Evolutionary conservation across 1,140 invertebrate genomes (phyloP), one percentile per base, ranked within the genome.

Genomic region (Danaus plexippus): DNA sequence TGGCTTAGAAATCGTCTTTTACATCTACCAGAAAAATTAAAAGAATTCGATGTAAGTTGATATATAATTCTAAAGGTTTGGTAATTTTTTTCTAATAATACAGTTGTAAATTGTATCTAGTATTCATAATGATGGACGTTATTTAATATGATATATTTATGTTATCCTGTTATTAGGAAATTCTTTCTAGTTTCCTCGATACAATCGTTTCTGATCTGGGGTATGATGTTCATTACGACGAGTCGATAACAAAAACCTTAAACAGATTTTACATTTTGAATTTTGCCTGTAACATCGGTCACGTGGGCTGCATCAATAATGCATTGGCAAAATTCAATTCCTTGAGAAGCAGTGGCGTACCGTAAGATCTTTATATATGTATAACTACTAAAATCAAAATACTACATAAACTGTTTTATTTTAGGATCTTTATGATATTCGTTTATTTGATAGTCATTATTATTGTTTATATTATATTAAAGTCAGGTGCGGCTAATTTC

Each of bases 1-100:
- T 88, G 83, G 77, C 59, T 91, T 1, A 80, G 89, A 46, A 87
- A 84, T 63, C 75, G 88, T 47, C 72, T 87, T n/a, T 9, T 76
- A 9, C 81, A 85, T 45, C 45, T 84, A 6, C 79, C 82, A 8
- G 64, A 66, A 1, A 54, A 47, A 7, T 65, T 81, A n/a, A 60
- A 60, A 13, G 55, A 75, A 22, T 87, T 77, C 63, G 78, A 85
- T 52, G 84, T 87, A 63, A 77, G 79, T 73, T 32, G 22, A 32
- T 32, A 32, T 32, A 1, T 32, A 32, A 32, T 32, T 4, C 4
- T 32, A 32, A 32, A 32, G 22, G 2, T 0, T 32, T 6, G 7
- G 2, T 32, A 32, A 32, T 32, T 0, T 32, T 32, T 6, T 32
- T 32, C 5, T 32, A 32, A 32, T 32, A 32, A 32, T 32, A 32